A percentile compares a stretch with the other conserved stretches of the same genome.
These are phyloP conservation scores for Drosophila borborema DNA, from an alignment of 2,888 invertebrate genomes.

Conservation along the genomic window DNA sequence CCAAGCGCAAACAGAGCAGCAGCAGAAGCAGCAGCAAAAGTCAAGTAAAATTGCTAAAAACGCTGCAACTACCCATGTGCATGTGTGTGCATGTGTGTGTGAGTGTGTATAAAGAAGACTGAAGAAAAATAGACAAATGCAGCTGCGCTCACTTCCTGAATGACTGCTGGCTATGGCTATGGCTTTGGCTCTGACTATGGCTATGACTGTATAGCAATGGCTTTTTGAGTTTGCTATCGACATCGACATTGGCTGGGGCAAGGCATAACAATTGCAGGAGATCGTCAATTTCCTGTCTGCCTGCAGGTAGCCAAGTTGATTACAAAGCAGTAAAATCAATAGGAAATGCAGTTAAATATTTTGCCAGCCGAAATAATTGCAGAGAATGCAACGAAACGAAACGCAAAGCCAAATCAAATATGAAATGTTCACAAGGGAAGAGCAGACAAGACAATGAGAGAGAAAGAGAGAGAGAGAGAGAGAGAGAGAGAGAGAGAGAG, in stretches of 20 bases:
- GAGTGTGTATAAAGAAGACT: slow-evolving; percentile 40
- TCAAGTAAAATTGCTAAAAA: slow-evolving; percentile 76
- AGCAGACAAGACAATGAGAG: neutral
- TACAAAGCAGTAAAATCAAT: slow-evolving; percentile 78
- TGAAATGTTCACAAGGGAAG: slow-evolving; percentile 32
- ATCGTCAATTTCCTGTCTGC: slow-evolving; percentile 75
- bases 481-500: neutral
- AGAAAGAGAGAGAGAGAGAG: neutral
- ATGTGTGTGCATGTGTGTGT: slow-evolving; percentile 7
- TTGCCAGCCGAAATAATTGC: slow-evolving; percentile 76
- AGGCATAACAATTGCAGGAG: slow-evolving; percentile 73
- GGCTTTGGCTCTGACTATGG: slow-evolving; percentile 31
- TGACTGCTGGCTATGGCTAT: slow-evolving; percentile 51
- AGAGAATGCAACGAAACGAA: slow-evolving; percentile 17
- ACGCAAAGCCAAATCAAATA: slow-evolving; percentile 59
- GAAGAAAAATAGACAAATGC: slow-evolving; percentile 62
- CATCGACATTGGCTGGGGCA: slow-evolving; percentile 8
- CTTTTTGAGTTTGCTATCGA: slow-evolving; percentile 27
- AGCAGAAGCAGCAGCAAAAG: slow-evolving; percentile 46
- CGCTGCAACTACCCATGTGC: slow-evolving; percentile 27
- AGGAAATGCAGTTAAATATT: slow-evolving; percentile 81
- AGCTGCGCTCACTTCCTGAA: slow-evolving; percentile 60
- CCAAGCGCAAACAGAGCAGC: slow-evolving; percentile 66
- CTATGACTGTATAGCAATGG: slow-evolving; percentile 27
- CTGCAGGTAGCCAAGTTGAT: slow-evolving; percentile 72